Percentiles rank a stretch among this genome's conserved stretches.
These are phyloP conservation scores for Physella acuta DNA, from an alignment of 1,140 invertebrate species.

Conservation along the genomic window DNA sequence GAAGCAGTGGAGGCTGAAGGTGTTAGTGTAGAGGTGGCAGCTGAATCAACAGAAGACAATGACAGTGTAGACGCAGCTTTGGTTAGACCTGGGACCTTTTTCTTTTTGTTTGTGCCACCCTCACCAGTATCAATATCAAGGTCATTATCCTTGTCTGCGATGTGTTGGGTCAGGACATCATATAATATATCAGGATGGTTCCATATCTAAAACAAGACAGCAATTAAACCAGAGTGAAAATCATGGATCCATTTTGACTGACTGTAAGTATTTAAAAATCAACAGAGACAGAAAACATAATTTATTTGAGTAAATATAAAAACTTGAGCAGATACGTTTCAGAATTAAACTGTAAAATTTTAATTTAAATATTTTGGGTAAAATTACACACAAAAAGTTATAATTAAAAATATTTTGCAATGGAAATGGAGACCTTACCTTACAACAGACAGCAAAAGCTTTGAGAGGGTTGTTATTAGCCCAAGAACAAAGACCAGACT, in stretches of 20 bases:
- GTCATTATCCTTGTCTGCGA: slow-evolving; percentile 80
- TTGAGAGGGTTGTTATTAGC: slow-evolving; percentile 86
- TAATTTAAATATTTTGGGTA: too few species aligned
- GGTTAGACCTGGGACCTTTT: slow-evolving; percentile 27
- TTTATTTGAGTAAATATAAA: too few species aligned
- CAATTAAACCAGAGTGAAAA: too few species aligned
- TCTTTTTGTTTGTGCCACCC: slow-evolving; percentile 31
- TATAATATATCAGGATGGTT: slow-evolving; percentile 98
- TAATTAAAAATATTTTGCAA: neutral
- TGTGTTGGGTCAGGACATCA: slow-evolving; percentile 74
- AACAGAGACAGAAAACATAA: too few species aligned
- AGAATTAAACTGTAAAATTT: too few species aligned
- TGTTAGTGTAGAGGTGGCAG: neutral
- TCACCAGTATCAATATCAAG: slow-evolving; percentile 80
- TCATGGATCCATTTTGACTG: too few species aligned
- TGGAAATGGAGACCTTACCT: too few species aligned
- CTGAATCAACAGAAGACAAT: slow-evolving; percentile 6
- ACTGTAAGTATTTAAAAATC: too few species aligned
- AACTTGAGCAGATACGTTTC: too few species aligned
- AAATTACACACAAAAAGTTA: too few species aligned
- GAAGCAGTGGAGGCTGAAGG: slow-evolving; percentile 22
- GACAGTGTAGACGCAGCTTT: slow-evolving; percentile 27
- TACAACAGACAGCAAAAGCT: slow-evolving; percentile 97
- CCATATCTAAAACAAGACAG: slow-evolving; percentile 91
- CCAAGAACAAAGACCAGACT: slow-evolving; percentile 57